Evolutionary conservation across 2,888 invertebrate genomes (phyloP), one percentile per base, ranked within the genome.

Genomic region (Micropterix aruncella): DNA sequence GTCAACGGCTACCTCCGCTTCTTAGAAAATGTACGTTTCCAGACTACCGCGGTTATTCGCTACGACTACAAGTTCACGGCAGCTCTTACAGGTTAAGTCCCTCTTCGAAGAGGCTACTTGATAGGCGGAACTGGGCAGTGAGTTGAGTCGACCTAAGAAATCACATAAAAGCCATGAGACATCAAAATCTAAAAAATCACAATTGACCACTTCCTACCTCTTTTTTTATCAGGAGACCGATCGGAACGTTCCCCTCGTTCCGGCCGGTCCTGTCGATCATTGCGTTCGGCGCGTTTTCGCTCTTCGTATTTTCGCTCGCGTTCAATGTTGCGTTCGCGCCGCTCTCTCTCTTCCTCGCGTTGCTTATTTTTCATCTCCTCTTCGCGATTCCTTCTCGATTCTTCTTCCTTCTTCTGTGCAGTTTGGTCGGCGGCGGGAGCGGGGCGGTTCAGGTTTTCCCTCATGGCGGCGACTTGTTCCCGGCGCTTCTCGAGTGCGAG

Each of bases 401-500:
- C 70, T 39, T 70, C 70, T 45, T 57, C 64, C 49, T 62, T 71
- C 43, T 73, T 55, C 56, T 75, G 74, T 15, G 65, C 68, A 40
- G 69, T 69, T 2, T 70, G 57, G 53, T 70, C 69, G 49, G 69
- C 70, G 16, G 69, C 69, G 2, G 65, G 55, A 14, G 60, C 51
- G 27, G 68, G 66, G 51, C 58, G 61, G 46, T 78, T 77, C 51
- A 77, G 73, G 53, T 76, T 70, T 45, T 82, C 84, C 51, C 83
- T 76, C 52, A 91, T 74, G 14, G 79, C 82, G 36, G 88, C 89
- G 0, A 93, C 86, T 65, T 94, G 87, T 58, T 91, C 87, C 56
- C 92, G 88, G 1, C 99, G 75, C 42, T 87, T 77, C 57, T 88
- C 83, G 14, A 99, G 56, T 0, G 99, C 99, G 56, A 93, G 79